These are phyloP conservation scores for Platyrinchus mystaceus DNA, from an alignment of 2,797 vertebrate genomes.

Conservation along the genomic window DNA sequence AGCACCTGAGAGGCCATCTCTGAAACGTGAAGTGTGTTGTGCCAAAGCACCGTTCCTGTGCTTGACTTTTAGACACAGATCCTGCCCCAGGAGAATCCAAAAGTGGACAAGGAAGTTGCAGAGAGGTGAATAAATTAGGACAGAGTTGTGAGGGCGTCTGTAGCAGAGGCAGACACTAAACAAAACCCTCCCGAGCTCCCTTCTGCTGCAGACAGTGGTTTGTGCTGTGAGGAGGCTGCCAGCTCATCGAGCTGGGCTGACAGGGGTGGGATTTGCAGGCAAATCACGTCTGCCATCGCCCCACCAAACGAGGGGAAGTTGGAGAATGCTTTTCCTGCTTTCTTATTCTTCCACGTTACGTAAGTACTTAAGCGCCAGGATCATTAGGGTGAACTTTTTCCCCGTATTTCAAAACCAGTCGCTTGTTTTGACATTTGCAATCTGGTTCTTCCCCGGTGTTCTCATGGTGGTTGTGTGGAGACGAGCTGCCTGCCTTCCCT, in stretches of 20 bases:
- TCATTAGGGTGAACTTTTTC: constrained; percentile 19
- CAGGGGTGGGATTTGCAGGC: background rate
- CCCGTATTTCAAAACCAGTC: background rate
- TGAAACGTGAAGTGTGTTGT: background rate
- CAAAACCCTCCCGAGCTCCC: background rate
- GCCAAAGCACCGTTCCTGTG: background rate
- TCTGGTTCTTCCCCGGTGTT: background rate
- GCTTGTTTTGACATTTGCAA: constrained; percentile 32
- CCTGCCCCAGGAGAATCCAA: background rate
- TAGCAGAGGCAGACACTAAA: background rate
- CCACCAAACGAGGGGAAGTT: background rate
- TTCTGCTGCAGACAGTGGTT: background rate
- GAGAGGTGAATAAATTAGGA: background rate
- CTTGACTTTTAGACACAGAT: background rate
- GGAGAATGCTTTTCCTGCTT: background rate
- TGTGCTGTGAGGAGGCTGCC: background rate
- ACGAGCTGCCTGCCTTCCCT: background rate
- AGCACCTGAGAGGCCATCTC: background rate
- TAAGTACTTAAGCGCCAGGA: background rate
- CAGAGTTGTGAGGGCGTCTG: background rate
- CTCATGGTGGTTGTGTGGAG: background rate
- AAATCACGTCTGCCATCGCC: background rate
- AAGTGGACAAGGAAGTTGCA: background rate
- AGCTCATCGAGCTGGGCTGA: background rate
- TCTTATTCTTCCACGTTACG: accelerated